Base-by-base conservation (phyloP, 2,888 invertebrate genomes). In the Brachyptera putata region DNA sequence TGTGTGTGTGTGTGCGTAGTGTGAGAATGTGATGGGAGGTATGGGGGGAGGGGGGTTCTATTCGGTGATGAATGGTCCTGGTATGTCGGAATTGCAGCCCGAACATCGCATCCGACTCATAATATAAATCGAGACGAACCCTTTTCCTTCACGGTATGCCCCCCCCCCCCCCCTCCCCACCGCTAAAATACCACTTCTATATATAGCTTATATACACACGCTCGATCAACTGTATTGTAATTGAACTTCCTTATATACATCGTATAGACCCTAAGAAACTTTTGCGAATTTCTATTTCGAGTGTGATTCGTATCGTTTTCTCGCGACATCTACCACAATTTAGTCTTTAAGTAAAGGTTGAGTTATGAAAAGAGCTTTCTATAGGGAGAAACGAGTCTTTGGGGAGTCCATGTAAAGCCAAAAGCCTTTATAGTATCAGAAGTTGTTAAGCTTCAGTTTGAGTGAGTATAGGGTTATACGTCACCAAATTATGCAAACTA, bases 201-300 rank as follows among this genome's bases (percentile, higher is more conserved):
- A n/a, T n/a, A n/a, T n/a, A n/a, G n/a, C n/a, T n/a, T n/a, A n/a
- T n/a, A n/a, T n/a, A n/a, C 56, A 22, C 4, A 16, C 49, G 60
- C 46, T 55, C 60, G 60, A 60, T 60, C 60, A 60, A 55, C 55
- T 60, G 60, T 56, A 46, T 46, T 43, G 60, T 60, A 60, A 60
- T 60, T 60, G 49, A 50, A 25, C 49, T 14, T 30, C 41, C 41
- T 41, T 21, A 41, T 21, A 30, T 30, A 25, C 25, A 24, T 16
- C 43, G n/a, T 21, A 16, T 18, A 43, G n/a, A 16, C n/a, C n/a
- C n/a, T 18, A 43, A 18, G 18, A 11, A 43, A 14, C 43, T 26
- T 50, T 16, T 16, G 16, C 2, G 41, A 21, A 41, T 41, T 41
- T 41, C 41, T 41, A 41, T 41, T 7, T 41, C 21, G 9, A 18